These are phyloP conservation scores for Ispidina picta DNA, from an alignment of 2,797 vertebrate species.

Conservation along the genomic window DNA sequence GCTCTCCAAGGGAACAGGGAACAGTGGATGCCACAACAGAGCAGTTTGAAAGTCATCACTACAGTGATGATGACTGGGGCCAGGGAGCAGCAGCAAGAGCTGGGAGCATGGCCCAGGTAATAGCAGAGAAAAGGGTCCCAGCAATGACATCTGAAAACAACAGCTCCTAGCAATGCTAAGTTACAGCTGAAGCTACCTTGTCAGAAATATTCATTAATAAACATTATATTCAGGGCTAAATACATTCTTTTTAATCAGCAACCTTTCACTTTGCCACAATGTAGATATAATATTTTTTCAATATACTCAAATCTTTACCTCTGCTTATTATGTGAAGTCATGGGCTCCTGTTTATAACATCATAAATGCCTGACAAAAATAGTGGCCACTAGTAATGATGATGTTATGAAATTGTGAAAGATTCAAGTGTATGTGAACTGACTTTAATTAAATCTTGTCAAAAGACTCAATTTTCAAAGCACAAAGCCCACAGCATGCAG, in stretches of 20 bases:
- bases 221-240: background rate
- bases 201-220: background rate
- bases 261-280: background rate
- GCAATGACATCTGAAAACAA: background rate
- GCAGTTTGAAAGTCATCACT: background rate
- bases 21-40: background rate
- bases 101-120: background rate
- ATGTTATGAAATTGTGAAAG: slow-evolving; percentile 47
- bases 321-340: slow-evolving; percentile 33
- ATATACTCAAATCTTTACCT: background rate
- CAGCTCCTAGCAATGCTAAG: background rate
- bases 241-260: background rate
- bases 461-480: slow-evolving; percentile 56
- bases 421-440: background rate
- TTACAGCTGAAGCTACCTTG: background rate
- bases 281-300: background rate
- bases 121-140: background rate
- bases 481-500: background rate
- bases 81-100: background rate
- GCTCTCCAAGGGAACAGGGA: background rate
- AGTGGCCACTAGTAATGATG: slow-evolving; percentile 2
- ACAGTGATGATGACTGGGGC: fast-evolving
- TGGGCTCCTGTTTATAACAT: slow-evolving; percentile 49
- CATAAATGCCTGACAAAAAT: slow-evolving; percentile 54
- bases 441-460: slow-evolving; percentile 63